These are phyloP conservation scores for roundworm (Caenorhabditis elegans) DNA, from an alignment of 1,140 invertebrate genomes.

Conservation along the genomic window DNA sequence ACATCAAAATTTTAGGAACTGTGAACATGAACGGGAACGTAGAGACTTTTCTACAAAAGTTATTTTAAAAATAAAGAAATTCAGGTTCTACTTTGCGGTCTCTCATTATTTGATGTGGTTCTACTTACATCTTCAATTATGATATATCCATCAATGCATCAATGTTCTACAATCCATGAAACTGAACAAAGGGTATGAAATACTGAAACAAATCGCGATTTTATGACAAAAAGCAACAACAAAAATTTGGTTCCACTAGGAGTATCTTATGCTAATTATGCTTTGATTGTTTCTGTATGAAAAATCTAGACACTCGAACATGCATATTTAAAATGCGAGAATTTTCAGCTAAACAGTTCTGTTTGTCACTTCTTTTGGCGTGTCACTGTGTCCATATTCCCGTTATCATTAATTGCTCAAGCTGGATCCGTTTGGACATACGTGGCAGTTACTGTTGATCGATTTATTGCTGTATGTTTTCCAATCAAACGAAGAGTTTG, in stretches of 20 bases:
- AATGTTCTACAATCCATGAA: neutral
- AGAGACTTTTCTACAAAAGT: too few relatives aligned
- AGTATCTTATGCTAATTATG: too few relatives aligned
- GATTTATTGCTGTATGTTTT: slow-evolving; percentile 58
- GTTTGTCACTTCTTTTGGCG: slow-evolving; percentile 61
- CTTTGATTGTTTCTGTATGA: too few relatives aligned
- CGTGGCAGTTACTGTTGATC: slow-evolving; percentile 60
- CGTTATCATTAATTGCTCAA: slow-evolving; percentile 57
- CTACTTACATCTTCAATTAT: slow-evolving; percentile 12
- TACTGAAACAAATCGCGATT: too few relatives aligned
- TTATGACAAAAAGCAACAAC: too few relatives aligned
- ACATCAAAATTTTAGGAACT: too few relatives aligned
- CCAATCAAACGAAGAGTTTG: slow-evolving; percentile 54
- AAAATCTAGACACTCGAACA: too few relatives aligned
- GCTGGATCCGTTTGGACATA: slow-evolving; percentile 62
- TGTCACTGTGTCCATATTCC: slow-evolving; percentile 60
- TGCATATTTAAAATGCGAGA: too few relatives aligned
- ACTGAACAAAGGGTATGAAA: neutral
- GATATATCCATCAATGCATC: slow-evolving; percentile 3
- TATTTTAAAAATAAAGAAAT: too few relatives aligned
- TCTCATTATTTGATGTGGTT: neutral
- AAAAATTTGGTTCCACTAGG: too few relatives aligned
- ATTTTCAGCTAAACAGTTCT: slow-evolving; percentile 39
- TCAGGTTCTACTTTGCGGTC: neutral
- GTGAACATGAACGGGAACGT: too few relatives aligned